Conservation (phyloP, 2,888 invertebrate species). For the Pristionchus japonicus region DNA sequence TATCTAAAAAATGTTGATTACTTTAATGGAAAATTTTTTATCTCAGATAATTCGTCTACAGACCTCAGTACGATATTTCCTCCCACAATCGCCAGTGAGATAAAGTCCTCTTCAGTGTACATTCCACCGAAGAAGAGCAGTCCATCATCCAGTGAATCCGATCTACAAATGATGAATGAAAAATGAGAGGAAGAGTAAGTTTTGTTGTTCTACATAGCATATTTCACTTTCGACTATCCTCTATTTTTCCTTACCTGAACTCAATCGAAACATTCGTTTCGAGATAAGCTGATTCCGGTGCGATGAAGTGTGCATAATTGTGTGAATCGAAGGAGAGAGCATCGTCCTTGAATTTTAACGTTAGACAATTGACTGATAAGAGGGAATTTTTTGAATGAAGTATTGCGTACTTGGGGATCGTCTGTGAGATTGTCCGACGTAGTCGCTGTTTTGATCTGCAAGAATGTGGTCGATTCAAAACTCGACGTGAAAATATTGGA, state of each 20-base stretch:
- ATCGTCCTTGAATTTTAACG: too few species aligned
- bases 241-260: conserved; percentile 52
- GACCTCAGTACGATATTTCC: conserved; percentile 62
- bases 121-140: conserved; percentile 64
- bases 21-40: background rate
- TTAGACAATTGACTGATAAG: too few species aligned
- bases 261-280: conserved; percentile 62
- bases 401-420: background rate
- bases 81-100: conserved; percentile 60
- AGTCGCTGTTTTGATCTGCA: background rate
- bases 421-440: background rate
- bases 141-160: conserved; percentile 56
- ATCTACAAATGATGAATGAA: conserved; percentile 48
- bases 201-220: background rate
- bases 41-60: background rate
- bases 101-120: conserved; percentile 61
- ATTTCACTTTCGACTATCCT: background rate
- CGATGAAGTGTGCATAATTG: conserved; percentile 59
- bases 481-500: too few species aligned
- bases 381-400: too few species aligned
- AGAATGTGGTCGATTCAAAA: background rate
- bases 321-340: conserved; percentile 42
- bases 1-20: conserved; percentile 50
- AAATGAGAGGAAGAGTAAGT: background rate
- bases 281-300: conserved; percentile 56